phyloP scores from a whole-genome alignment of 2,888 invertebrate genomes.

The Drosophila affinis region DNA sequence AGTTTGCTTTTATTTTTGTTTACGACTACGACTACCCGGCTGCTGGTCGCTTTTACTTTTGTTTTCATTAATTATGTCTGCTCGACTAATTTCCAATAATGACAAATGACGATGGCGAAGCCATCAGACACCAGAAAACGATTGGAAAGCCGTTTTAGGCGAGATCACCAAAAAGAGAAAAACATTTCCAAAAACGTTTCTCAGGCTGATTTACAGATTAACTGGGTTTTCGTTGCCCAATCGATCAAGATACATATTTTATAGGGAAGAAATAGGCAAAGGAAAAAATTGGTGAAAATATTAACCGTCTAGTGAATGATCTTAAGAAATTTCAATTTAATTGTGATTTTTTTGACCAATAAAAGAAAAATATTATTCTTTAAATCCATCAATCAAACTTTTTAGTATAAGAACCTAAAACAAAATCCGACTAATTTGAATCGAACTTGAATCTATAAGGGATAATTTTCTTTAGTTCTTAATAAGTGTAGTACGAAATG shows the following conservation, averaged over 20 bases:
- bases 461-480: not conserved
- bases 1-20: conserved; percentile 20
- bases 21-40: conserved; percentile 4
- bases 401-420: too few species aligned
- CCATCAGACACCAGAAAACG: not conserved
- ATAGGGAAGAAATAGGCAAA: too few species aligned
- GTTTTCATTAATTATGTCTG: conserved; percentile 62
- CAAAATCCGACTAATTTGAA: too few species aligned
- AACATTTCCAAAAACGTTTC: not conserved
- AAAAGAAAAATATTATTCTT: not conserved
- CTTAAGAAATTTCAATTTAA: too few species aligned
- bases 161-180: conserved; percentile 14
- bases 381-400: too few species aligned
- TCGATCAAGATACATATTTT: not conserved
- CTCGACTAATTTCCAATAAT: conserved; percentile 53
- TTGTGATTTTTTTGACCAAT: too few species aligned
- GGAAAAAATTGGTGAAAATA: too few species aligned
- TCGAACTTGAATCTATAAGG: too few species aligned
- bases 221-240: conserved; percentile 1
- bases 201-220: not conserved
- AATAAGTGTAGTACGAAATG: not conserved
- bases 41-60: conserved; percentile 69
- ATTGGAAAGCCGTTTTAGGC: conserved; percentile 51
- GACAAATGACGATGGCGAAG: conserved; percentile 50
- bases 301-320: too few species aligned